Conservation (phyloP, 1,140 invertebrate genomes). For the Microplitis mediator region DNA sequence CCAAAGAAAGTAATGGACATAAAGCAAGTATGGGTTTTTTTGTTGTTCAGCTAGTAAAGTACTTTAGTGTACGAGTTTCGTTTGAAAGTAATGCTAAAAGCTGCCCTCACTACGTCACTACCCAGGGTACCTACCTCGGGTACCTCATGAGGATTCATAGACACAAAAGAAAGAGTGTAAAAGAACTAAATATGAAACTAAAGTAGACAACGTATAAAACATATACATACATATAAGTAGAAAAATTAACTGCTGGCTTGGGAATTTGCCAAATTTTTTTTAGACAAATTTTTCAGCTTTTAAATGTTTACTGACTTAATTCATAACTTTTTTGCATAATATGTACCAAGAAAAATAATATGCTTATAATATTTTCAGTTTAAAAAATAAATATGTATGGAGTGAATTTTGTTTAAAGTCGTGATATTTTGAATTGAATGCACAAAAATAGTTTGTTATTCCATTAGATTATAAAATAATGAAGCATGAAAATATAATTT, state of each 20-base stretch:
- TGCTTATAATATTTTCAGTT: too few relatives aligned
- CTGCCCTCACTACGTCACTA: background rate
- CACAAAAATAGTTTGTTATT: too few relatives aligned
- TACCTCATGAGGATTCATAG: background rate
- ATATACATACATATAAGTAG: background rate
- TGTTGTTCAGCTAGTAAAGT: background rate
- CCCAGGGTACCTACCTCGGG: background rate
- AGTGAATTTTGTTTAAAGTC: too few relatives aligned
- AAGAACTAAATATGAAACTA: background rate
- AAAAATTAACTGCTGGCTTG: background rate
- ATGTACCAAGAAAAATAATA: too few relatives aligned
- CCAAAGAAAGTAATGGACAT: background rate
- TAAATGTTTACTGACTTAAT: slow-evolving; percentile 11
- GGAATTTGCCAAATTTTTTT: background rate
- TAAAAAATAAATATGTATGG: too few relatives aligned
- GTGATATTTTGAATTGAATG: too few relatives aligned
- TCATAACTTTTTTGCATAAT: background rate
- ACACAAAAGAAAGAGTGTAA: slow-evolving; percentile 1
- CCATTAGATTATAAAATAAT: too few relatives aligned
- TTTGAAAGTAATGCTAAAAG: slow-evolving; percentile 24
- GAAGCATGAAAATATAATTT: too few relatives aligned
- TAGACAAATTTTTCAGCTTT: background rate
- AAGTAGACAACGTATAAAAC: background rate
- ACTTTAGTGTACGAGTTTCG: slow-evolving; percentile 16
- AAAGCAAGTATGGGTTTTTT: background rate